Base-by-base conservation (phyloP, 2,113 vertebrate species). In the Pagrus major region DNA sequence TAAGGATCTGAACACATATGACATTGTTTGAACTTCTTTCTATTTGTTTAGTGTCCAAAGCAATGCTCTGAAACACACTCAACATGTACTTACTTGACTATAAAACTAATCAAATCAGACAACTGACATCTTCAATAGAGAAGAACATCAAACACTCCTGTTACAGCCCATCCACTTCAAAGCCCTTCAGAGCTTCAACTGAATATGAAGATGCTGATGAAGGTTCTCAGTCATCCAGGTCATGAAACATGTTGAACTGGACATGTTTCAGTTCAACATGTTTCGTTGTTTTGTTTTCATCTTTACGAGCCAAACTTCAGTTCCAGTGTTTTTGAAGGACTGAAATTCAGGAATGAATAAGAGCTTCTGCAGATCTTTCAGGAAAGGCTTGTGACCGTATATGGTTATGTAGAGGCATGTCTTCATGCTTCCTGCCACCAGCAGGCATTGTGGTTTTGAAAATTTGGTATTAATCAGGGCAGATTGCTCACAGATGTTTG, bases 381-480 rank as follows among this genome's bases (percentile, higher is more conserved):
- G 85, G 65, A 71, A 76, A 83, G n/a, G 11, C 66, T 64, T 7
- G 35, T 42, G 81, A 79, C 88, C 88, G 85, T 86, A 86, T 16
- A 88, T 89, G 87, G 88, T 74, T 18, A 21, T 42, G 59, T 12
- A 16, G 65, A 78, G 29, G 52, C 70, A 54, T 23, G 73, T 59
- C 54, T 71, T 52, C 55, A 25, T 23, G 78, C 46, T 68, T 81
- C 71, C 60, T 72, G 71, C 74, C 76, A 71, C 69, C 74, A 81
- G n/a, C 77, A 27, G 76, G 15, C 79, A 56, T 2, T n/a, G 68
- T 21, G 72, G 65, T 73, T 81, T 58, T 56, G 46, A 61, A 78
- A 76, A 82, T 78, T 90, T 85, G 78, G 88, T 60, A 82, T 87
- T 88, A 92, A 92, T 92, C 81, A 86, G 41, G 5, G 51, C 27